Percentiles rank a stretch among this genome's conserved stretches.
Evolutionary conservation across 2,113 vertebrate genomes (phyloP).

Genomic region (Trichechus manatus): DNA sequence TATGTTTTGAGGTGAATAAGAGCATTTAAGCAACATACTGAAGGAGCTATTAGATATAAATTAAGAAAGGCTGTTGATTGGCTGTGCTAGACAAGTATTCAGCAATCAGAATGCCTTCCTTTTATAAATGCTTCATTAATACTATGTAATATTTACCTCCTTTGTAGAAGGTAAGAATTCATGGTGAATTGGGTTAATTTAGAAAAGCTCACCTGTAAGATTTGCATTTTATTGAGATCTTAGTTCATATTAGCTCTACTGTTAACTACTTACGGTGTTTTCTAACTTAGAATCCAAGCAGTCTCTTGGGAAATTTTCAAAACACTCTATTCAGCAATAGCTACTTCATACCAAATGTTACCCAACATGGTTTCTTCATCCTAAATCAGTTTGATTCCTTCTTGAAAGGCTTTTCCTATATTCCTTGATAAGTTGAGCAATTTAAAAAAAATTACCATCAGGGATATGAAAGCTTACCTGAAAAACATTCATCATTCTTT

Average conservation of each 20-base stretch:
- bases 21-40: slow-evolving; percentile 22
- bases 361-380: background rate
- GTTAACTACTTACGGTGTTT: background rate
- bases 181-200: background rate
- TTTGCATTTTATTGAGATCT: slow-evolving; percentile 26
- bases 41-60: background rate
- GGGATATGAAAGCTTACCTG: background rate
- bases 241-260: background rate
- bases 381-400: slow-evolving; percentile 30
- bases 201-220: background rate
- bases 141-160: background rate
- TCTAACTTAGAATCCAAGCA: background rate
- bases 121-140: background rate
- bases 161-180: background rate
- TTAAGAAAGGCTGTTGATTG: background rate
- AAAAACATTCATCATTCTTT: background rate
- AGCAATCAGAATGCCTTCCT: background rate
- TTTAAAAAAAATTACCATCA: slow-evolving; percentile 47
- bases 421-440: background rate
- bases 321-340: background rate
- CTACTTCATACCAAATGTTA: background rate
- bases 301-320: background rate
- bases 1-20: background rate
- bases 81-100: background rate
- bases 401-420: slow-evolving; percentile 9